Evolutionary conservation across 2,888 invertebrate species (phyloP), one percentile per base, ranked within the genome.

Genomic region (Heliconius cydno): DNA sequence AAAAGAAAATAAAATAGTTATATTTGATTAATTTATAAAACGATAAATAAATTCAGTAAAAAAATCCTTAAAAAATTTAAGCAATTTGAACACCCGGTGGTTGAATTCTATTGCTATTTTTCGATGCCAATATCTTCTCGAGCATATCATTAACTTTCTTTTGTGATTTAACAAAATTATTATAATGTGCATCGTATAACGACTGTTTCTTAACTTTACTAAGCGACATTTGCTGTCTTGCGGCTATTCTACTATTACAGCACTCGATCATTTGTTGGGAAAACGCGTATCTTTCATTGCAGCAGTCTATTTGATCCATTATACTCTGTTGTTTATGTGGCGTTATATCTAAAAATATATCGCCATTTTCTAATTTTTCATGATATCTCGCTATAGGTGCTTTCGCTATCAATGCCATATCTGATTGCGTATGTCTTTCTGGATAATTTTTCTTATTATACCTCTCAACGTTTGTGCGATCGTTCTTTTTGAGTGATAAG

Each of bases 111-210:
- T 41, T 68, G 38, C 83, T 89, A 0, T 84, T 84, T 84, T 89
- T 91, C 5, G 88, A 86, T 0, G 89, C 88, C 57, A 94, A 85
- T 83, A 93, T 90, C 80, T 85, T 90, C 79, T 92, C 92, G 10
- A 94, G 83, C 89, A 94, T 92, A 65, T 90, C 91, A 25, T 92
- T 94, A 0, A 94, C 94, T 84, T 92, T 94, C 83, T 94, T 89
- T 82, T 95, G 94, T 0, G 92, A 91, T 79, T 91, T 90, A 19
- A 94, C 77, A 79, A 94, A 92, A 79, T 92, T 91, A 12, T 84
- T 88, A 65, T 93, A 94, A 83, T 91, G 92, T 2, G 87, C 84
- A 74, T 93, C 90, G 38, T 87, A 90, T 19, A 84, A 57, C 10
- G 84, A 60, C 3, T 84, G 84, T 72, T 85, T 87, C 73, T 88